These are phyloP conservation scores for Luehdorfia chinensis DNA, from an alignment of 1,140 invertebrate genomes.

Conservation along the genomic window DNA sequence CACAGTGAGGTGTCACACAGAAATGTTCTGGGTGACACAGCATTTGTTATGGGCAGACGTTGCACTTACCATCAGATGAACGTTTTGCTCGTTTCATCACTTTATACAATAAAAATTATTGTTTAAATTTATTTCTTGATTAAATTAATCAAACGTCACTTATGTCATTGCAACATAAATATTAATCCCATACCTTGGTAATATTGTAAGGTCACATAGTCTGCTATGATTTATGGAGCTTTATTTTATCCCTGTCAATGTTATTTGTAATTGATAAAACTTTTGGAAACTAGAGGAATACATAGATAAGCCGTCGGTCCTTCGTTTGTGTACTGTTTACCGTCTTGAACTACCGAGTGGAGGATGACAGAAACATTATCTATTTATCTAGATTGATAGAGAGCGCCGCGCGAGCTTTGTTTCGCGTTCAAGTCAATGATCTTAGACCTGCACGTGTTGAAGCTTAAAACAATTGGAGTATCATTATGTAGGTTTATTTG, in stretches of 20 bases:
- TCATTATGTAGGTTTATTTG: neutral
- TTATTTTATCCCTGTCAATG: slow-evolving; percentile 9
- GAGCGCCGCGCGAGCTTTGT: slow-evolving; percentile 5
- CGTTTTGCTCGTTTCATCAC: no score
- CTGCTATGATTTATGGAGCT: neutral
- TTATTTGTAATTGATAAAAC: slow-evolving; percentile 14
- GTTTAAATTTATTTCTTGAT: no score
- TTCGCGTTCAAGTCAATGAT: slow-evolving; percentile 6
- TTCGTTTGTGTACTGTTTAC: slow-evolving; percentile 8
- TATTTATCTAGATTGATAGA: slow-evolving; percentile 17
- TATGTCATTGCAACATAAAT: no score
- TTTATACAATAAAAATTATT: no score
- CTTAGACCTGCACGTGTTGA: neutral
- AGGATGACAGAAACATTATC: slow-evolving; percentile 7
- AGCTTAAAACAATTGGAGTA: neutral
- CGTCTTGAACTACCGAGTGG: neutral
- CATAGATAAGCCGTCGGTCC: neutral
- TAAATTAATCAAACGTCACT: no score
- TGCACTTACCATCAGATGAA: no score
- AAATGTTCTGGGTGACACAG: no score
- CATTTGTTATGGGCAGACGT: no score
- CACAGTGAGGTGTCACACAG: no score
- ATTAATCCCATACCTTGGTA: no score
- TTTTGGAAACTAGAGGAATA: slow-evolving; percentile 2
- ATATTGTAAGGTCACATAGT: no score